Evolutionary conservation across 2,113 vertebrate genomes (phyloP), one percentile per base, ranked within the genome.

Genomic region (Eupsittula cactorum): DNA sequence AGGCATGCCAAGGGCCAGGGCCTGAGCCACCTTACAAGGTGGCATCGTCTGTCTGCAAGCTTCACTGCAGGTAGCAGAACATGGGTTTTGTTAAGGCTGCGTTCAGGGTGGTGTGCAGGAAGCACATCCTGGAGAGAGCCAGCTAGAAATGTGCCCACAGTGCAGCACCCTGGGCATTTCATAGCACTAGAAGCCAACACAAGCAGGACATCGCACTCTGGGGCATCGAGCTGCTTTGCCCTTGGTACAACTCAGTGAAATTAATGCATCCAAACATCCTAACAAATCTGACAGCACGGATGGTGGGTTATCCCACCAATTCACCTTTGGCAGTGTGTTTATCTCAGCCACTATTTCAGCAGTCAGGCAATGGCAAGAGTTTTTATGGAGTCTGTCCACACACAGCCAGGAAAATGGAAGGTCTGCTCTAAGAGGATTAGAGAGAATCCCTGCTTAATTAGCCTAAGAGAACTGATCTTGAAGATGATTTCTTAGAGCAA

Each of bases 371-470:
- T 0, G 0, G 39, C 31, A 52, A 42, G 90, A 90, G 60, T 42
- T 92, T 78, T 84, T 18, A 41, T 4, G 11, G 73, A 89, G 77
- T 27, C 77, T 84, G 84, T 44, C 64, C 12, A 12, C 7, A 16
- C 62, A 76, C 87, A 93, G 62, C 49, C 71, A 64, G 81, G 25
- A 92, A 70, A 82, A 27, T 16, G 37, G 27, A 55, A 95, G 28
- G 77, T 73, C 92, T 78, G 28, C 46, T 91, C 65, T 69, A 80
- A 85, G 67, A 70, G 79, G 79, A 94, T 96, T 95, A 92, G 63
- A 52, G 44, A 14, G 28, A 35, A 95, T 93, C 49, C 62, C 67
- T 65, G 41, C 82, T 80, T 94, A 94, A 96, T 94, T 82, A 95
- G 79, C 88, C 79, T 75, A 86, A 82, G 82, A 90, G 63, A 29